These are phyloP conservation scores for Calypte anna DNA, from an alignment of 2,113 vertebrate genomes.

Conservation along the genomic window DNA sequence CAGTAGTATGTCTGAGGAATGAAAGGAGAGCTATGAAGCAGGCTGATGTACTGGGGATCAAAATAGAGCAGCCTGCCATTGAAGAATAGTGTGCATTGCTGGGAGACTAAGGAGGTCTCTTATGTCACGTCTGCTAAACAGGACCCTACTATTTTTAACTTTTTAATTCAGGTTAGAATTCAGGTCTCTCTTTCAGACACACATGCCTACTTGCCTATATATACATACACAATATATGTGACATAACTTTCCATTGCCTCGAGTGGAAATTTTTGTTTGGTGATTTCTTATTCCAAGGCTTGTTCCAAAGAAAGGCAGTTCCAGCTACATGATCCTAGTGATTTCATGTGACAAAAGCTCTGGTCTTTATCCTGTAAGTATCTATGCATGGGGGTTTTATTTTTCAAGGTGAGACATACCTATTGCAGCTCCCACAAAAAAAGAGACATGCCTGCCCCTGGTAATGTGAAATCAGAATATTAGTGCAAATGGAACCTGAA, in stretches of 20 bases:
- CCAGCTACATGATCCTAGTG: not conserved
- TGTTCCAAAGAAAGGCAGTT: not conserved
- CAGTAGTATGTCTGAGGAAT: not conserved
- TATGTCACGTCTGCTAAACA: slow-evolving; percentile 13
- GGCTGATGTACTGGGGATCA: not conserved
- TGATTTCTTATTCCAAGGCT: not conserved
- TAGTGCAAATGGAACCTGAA: not conserved
- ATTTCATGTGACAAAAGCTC: not conserved
- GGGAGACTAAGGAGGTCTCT: not conserved
- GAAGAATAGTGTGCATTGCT: not conserved
- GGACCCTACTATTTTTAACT: slow-evolving; percentile 24
- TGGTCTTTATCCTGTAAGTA: not conserved
- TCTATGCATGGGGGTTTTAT: not conserved
- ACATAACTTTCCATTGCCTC: not conserved
- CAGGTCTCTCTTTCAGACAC: slow-evolving; percentile 14
- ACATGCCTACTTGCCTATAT: not conserved
- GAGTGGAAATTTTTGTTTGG: not conserved
- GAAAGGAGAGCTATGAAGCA: not conserved
- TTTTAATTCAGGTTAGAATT: slow-evolving; percentile 55
- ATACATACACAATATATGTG: not conserved
- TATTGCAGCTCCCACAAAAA: not conserved
- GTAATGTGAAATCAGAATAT: not conserved
- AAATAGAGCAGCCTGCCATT: slow-evolving; percentile 17
- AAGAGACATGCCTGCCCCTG: not conserved
- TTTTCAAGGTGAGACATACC: not conserved